phyloP scores from a whole-genome alignment of 2,113 vertebrate species.

The Hylia prasina region DNA sequence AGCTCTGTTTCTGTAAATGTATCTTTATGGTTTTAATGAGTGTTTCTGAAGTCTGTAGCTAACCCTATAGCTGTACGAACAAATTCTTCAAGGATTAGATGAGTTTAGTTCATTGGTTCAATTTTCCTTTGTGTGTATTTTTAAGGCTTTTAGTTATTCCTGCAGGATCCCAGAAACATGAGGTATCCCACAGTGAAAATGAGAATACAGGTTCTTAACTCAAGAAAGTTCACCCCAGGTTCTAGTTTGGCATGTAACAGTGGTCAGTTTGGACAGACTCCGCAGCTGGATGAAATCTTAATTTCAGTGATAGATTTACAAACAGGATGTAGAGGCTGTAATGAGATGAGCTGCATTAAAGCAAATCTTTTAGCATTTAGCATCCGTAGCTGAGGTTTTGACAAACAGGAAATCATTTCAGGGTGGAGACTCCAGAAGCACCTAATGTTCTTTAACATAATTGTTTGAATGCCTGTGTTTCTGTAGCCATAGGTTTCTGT shows the following conservation, averaged over 20 bases:
- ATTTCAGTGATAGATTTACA: not conserved
- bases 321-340: not conserved
- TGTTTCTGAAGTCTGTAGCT: not conserved
- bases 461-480: not conserved
- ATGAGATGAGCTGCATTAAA: not conserved
- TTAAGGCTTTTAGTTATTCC: not conserved
- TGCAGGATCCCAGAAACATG: not conserved
- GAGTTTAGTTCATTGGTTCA: not conserved
- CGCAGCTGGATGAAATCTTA: not conserved
- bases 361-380: not conserved
- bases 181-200: not conserved
- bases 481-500: not conserved
- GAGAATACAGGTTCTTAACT: not conserved
- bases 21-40: not conserved
- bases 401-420: not conserved
- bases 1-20: not conserved
- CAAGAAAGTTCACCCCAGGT: not conserved
- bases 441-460: not conserved
- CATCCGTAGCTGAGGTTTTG: not conserved
- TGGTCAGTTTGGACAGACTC: not conserved
- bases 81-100: not conserved
- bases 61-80: not conserved
- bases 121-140: not conserved
- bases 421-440: not conserved
- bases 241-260: not conserved